A percentile compares a stretch with the other conserved stretches of the same genome.
Conservation (phyloP, 2,797 vertebrate species). For the Betta splendens region DNA sequence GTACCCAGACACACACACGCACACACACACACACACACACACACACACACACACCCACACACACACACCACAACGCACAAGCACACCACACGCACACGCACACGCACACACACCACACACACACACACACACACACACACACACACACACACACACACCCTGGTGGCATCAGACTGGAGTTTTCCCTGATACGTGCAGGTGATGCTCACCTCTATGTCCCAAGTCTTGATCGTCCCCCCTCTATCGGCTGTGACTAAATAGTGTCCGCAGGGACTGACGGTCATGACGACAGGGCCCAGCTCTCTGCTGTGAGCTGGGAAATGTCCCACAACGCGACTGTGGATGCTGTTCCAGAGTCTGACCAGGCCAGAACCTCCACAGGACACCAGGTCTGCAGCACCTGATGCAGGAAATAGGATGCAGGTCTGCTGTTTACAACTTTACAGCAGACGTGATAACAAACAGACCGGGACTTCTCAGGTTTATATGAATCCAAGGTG, state of each 20-base stretch:
- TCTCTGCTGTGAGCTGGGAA: constrained; percentile 74
- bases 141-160: not conserved
- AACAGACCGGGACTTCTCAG: no score
- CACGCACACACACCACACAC: no score
- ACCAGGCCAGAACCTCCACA: constrained; percentile 81
- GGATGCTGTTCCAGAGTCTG: constrained; percentile 76
- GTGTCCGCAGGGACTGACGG: constrained; percentile 60
- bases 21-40: not conserved
- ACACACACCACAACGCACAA: no score
- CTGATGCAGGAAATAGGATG: constrained; percentile 57
- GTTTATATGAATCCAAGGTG: no score
- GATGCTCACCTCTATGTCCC: constrained; percentile 76
- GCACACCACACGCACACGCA: no score
- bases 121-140: no score
- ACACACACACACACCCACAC: constrained; percentile 1
- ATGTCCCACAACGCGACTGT: constrained; percentile 70
- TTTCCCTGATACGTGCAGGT: no score
- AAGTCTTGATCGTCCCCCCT: constrained; percentile 75
- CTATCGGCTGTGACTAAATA: constrained; percentile 78
- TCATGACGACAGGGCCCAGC: constrained; percentile 72
- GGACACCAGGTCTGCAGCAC: constrained; percentile 75
- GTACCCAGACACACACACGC: constrained; percentile 1
- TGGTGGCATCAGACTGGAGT: not conserved
- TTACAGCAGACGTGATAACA: no score
- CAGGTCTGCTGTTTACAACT: no score